These are phyloP conservation scores for Papilio demoleus DNA, from an alignment of 2,888 invertebrate species.

Conservation along the genomic window DNA sequence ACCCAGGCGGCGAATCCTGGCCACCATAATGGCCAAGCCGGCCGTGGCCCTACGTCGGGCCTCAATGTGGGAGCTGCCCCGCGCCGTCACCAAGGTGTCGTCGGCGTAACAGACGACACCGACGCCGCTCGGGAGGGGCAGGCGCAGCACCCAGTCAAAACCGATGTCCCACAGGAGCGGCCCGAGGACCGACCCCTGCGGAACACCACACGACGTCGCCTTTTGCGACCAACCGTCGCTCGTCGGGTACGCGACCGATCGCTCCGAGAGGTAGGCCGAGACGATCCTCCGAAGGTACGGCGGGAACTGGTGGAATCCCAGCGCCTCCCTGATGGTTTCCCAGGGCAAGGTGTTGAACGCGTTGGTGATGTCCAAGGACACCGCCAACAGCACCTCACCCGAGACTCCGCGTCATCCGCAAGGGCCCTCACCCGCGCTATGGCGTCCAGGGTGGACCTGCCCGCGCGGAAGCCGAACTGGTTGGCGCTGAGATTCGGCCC, in stretches of 20 bases:
- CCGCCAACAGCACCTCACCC: neutral
- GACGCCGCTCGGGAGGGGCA: constrained; percentile 23
- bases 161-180: constrained; percentile 2
- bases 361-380: neutral
- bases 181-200: neutral
- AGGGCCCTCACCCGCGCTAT: neutral
- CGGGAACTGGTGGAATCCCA: neutral
- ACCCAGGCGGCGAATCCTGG: constrained; percentile 39
- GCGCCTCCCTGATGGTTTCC: neutral
- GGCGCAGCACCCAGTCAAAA: constrained; percentile 36
- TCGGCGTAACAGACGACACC: constrained; percentile 40
- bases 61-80: neutral
- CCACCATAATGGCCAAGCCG: too few relatives aligned
- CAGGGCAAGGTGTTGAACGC: neutral
- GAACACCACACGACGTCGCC: neutral
- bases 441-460: neutral
- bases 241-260: too few relatives aligned
- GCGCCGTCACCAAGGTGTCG: constrained; percentile 33
- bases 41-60: too few relatives aligned
- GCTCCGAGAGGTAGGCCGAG: too few relatives aligned
- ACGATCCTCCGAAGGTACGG: neutral
- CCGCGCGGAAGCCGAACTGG: neutral
- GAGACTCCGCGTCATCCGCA: neutral
- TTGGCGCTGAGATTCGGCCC: too few relatives aligned
- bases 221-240: too few relatives aligned